Conservation (phyloP, 1,140 invertebrate genomes). For the Pseudomyrmex cubaensis region DNA sequence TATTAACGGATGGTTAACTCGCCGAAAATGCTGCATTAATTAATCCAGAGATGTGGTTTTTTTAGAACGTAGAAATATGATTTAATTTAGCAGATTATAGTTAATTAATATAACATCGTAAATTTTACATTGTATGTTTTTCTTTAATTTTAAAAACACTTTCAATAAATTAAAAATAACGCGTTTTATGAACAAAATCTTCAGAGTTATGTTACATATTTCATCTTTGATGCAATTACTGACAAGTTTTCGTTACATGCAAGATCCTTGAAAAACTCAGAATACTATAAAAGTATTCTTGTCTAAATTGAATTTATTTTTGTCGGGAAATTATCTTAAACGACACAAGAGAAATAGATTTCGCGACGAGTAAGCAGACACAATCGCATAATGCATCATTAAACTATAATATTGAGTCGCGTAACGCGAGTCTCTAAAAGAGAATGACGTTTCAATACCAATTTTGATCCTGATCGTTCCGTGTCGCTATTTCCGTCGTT, state of each 20-base stretch:
- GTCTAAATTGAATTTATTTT: too few species aligned
- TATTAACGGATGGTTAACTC: neutral
- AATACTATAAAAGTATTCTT: too few species aligned
- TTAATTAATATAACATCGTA: neutral
- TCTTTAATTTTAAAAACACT: too few species aligned
- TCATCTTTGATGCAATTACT: neutral
- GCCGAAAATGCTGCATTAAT: neutral
- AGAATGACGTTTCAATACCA: slow-evolving; percentile 61
- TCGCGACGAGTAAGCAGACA: neutral
- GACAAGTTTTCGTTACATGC: too few species aligned
- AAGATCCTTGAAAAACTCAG: too few species aligned
- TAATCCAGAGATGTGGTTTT: neutral
- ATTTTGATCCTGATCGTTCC: slow-evolving; percentile 50
- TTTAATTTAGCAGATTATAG: neutral
- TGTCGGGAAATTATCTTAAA: neutral
- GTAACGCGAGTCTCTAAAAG: slow-evolving; percentile 33
- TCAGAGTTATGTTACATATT: neutral
- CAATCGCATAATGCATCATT: slow-evolving; percentile 32
- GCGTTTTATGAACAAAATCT: too few species aligned
- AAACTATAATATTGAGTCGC: slow-evolving; percentile 52
- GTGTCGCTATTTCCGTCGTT: slow-evolving; percentile 54
- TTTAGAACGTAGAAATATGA: neutral
- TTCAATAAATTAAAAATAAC: too few species aligned
- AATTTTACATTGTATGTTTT: neutral
- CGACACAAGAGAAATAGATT: neutral